Conservation (phyloP, 2,797 vertebrate species). For the Sebastes ruberrimus region DNA sequence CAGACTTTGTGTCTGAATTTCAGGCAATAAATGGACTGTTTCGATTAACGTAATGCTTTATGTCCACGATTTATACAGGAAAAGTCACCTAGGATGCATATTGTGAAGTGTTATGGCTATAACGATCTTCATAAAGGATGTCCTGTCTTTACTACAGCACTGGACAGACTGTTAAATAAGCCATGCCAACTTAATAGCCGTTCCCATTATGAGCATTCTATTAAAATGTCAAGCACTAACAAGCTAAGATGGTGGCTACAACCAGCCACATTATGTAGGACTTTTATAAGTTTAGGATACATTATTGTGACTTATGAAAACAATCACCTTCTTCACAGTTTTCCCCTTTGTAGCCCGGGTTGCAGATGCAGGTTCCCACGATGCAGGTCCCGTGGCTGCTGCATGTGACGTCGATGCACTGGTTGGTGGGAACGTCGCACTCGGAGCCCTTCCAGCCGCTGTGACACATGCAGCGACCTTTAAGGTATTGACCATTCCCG, state of each 20-base stretch:
- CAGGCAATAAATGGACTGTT: slow-evolving; percentile 55
- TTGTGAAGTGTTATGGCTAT: slow-evolving; percentile 41
- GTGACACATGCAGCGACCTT: slow-evolving; percentile 97
- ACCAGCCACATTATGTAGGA: neutral
- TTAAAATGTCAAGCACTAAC: slow-evolving; percentile 44
- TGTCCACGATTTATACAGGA: slow-evolving; percentile 45
- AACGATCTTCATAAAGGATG: slow-evolving; percentile 18
- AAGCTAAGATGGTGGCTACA: slow-evolving; percentile 3
- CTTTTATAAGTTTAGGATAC: slow-evolving; percentile 20
- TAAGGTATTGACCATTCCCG: slow-evolving; percentile 97
- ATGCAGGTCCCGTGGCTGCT: slow-evolving; percentile 96
- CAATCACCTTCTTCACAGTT: slow-evolving; percentile 85
- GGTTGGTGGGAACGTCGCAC: slow-evolving; percentile 95
- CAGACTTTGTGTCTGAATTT: slow-evolving; percentile 67
- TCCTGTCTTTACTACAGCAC: slow-evolving; percentile 21
- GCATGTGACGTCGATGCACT: slow-evolving; percentile 96
- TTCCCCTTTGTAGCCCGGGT: slow-evolving; percentile 90
- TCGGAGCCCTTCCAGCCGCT: slow-evolving; percentile 98
- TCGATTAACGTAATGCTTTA: slow-evolving; percentile 53
- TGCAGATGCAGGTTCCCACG: slow-evolving; percentile 97
- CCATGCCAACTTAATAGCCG: slow-evolving; percentile 14
- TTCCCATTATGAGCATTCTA: slow-evolving; percentile 19
- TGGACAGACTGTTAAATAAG: slow-evolving; percentile 36
- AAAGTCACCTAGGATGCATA: slow-evolving; percentile 39
- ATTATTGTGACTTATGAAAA: slow-evolving; percentile 29